A percentile compares a stretch with the other conserved stretches of the same genome.
phyloP scores from a whole-genome alignment of 2,888 invertebrate species.

The Sisyra terminalis region DNA sequence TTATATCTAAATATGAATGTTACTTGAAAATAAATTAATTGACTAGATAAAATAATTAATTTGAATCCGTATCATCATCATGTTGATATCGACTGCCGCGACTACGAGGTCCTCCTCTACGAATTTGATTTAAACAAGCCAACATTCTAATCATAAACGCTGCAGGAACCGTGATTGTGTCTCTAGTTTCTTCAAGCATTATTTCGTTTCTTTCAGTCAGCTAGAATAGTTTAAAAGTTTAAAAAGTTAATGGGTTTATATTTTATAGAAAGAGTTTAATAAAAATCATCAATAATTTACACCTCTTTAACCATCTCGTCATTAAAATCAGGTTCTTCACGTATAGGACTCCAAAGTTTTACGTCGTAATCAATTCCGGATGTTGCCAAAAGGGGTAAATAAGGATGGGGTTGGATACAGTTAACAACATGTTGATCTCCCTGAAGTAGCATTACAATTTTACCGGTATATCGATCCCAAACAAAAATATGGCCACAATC shows the following conservation, averaged over 20 bases:
- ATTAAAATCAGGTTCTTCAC: slow-evolving; percentile 42
- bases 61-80: slow-evolving; percentile 11
- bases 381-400: slow-evolving; percentile 55
- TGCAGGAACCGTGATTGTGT: slow-evolving; percentile 76
- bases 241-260: slow-evolving; percentile 5
- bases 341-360: slow-evolving; percentile 65
- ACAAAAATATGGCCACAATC: slow-evolving; percentile 79
- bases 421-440: slow-evolving; percentile 75
- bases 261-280: slow-evolving; percentile 2
- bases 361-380: slow-evolving; percentile 83
- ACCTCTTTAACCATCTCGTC: slow-evolving; percentile 44
- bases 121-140: slow-evolving; percentile 47
- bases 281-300: slow-evolving; percentile 17
- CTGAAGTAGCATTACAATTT: slow-evolving; percentile 55
- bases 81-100: slow-evolving; percentile 10
- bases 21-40: slow-evolving; percentile 5
- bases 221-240: slow-evolving; percentile 27
- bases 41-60: slow-evolving; percentile 9
- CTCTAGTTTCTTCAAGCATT: slow-evolving; percentile 73
- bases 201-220: slow-evolving; percentile 59
- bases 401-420: slow-evolving; percentile 71
- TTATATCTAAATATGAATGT: neutral
- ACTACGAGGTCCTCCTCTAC: slow-evolving; percentile 27
- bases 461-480: slow-evolving; percentile 56
- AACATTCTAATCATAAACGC: slow-evolving; percentile 70